Base-by-base conservation (phyloP, 2,113 vertebrate species). In the Xiphias gladius region DNA sequence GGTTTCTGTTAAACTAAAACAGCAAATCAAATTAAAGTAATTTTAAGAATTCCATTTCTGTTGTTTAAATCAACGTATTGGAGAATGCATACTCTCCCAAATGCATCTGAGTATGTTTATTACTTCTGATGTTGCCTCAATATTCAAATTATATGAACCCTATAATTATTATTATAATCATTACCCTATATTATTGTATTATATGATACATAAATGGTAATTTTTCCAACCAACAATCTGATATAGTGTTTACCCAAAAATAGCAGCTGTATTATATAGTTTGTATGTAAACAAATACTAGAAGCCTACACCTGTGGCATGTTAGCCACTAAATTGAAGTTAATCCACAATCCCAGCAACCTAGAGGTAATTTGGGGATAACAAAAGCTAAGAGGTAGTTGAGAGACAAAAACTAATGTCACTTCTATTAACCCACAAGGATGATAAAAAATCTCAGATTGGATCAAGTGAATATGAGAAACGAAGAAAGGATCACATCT, bases 401-500 rank as follows among this genome's bases (percentile, higher is more conserved):
- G 32, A 37, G 14, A 16, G 17, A 50, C 50, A n/a, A 32, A 65
- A 41, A 50, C 8, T 68, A 13, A 35, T 16, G 67, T 43, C 7
- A 12, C 10, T 4, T 76, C 8, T 32, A 57, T 52, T 30, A 43
- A 70, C 19, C 43, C 1, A 35, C 76, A 93, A 96, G 92, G 94
- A 95, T 83, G 97, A 98, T 37, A 75, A 26, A 30, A 95, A 94
- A 84, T 0, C 57, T 82, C 91, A 48, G 67, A 30, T 0, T 37
- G 91, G 89, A 54, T 35, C 24, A n/a, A 90, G 30, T 50, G 95
- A 93, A 52, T 91, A 93, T 43, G 97, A 99, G 24, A 96, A 96
- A 83, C 95, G 97, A 77, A 96, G 97, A 85, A 99, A 96, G 92
- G 98, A 99, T 86, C 97, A 99, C 4, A 98, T 99, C 81, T 99